phyloP scores from a whole-genome alignment of 2,888 invertebrate species.

The Cyclophora punctaria region DNA sequence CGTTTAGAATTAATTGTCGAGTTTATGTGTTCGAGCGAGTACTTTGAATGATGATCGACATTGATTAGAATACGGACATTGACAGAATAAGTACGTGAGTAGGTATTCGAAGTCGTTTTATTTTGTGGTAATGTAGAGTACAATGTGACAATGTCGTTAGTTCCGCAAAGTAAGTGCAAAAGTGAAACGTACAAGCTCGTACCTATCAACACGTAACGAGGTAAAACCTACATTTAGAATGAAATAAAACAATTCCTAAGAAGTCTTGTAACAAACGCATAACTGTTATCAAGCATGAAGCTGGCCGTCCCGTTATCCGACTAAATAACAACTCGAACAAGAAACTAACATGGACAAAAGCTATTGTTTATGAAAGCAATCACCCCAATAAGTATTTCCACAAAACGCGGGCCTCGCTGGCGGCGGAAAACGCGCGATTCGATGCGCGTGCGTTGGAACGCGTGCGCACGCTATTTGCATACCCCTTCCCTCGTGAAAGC shows the following conservation, averaged over 20 bases:
- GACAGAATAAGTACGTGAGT: too few species aligned
- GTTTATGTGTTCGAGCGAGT: slow-evolving; percentile 38
- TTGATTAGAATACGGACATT: too few species aligned
- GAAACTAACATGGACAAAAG: slow-evolving; percentile 59
- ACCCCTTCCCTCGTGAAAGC: slow-evolving; percentile 40
- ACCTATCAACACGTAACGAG: too few species aligned
- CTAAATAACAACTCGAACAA: slow-evolving; percentile 55
- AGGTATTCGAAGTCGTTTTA: too few species aligned
- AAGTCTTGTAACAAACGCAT: slow-evolving; percentile 27
- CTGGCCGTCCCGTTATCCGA: slow-evolving; percentile 49
- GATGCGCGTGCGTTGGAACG: slow-evolving; percentile 65
- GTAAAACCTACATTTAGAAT: too few species aligned
- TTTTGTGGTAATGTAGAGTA: too few species aligned
- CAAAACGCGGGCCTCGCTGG: slow-evolving; percentile 56
- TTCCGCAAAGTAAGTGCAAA: slow-evolving; percentile 15
- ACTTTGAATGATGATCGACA: too few species aligned
- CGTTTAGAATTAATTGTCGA: slow-evolving; percentile 67
- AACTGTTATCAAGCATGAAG: slow-evolving; percentile 46
- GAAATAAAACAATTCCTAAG: slow-evolving; percentile 17
- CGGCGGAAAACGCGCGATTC: slow-evolving; percentile 70
- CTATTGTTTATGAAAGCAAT: slow-evolving; percentile 74
- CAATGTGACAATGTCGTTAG: too few species aligned
- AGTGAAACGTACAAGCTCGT: slow-evolving; percentile 23
- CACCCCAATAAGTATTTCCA: slow-evolving; percentile 74
- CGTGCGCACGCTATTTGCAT: slow-evolving; percentile 54